Base-by-base conservation (phyloP, 2,888 invertebrate genomes). In the Hetaerina titia region DNA sequence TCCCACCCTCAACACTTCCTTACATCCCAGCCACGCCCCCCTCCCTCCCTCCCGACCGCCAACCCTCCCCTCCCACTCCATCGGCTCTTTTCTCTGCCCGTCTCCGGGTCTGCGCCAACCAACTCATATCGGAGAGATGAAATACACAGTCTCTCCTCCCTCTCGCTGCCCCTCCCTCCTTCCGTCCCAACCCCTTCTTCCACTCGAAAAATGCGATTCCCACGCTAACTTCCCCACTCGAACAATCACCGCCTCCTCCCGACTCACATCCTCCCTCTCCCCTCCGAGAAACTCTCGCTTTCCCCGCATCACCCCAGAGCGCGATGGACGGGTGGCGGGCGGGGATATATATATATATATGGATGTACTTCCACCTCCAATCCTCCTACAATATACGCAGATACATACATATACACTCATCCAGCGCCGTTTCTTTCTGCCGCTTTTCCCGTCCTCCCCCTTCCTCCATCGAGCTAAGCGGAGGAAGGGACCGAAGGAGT, bases 101-200 rank as follows among this genome's bases (percentile, higher is more conserved):
- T 31, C 31, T 13, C 81, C n/a, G 69, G 69, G 25, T 31, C 81
- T 31, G 11, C 64, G 90, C 63, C 63, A 90, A 90, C 90, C 64
- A 90, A 90, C 90, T 92, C 92, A 92, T 92, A 92, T 92, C 92
- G 56, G 69, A 17, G 92, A 92, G 92, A 92, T 92, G 92, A 92
- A 92, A 69, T 74, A 69, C 69, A 31, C 92, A 57, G 74, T 56
- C 92, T 92, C 31, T 11, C 74, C 19, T 74, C 69, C 69, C 56
- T 19, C 31, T 88, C 45, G 22, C 15, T 31, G 13, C 81, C 81
- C 9, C 31, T 15, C 31, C 81, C 81, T 81, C 15, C 31, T n/a
- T 31, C 25, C 25, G 13, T 81, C 45, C 45, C 22, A 15, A 81
- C 81, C 81, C 81, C 45, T 45, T 45, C 45, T 45, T 45, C 45